Base-by-base conservation (phyloP, 2,888 invertebrate genomes). In the Oscheius sp. region DNA sequence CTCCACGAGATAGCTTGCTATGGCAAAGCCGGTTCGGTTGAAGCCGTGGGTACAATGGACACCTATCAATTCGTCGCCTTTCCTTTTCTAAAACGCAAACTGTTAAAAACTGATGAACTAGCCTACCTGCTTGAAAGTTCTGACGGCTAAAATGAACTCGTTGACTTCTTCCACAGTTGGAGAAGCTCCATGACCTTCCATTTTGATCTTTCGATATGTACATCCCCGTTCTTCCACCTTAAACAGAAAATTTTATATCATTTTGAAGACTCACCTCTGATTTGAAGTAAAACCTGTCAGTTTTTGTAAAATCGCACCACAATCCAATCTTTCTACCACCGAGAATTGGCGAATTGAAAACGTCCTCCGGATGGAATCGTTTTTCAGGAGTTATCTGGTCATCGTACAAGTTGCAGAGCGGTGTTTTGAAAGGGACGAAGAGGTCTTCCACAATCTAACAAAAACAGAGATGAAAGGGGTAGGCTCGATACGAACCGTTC, bases 11-110 rank as follows among this genome's bases (percentile, higher is more conserved):
- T 94, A 99, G 0, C 96, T 94, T 37, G 94, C 93, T 68, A 99
- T 94, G 5, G 99, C 91, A 89, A 98, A 99, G 0, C 99, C 99
- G 7, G 97, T 97, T 84, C 99, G 92, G 90, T 99, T 99, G 90
- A 98, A 99, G 0, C 99, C 99, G 90, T 99, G 99, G 0, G 99
- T 97, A 89, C 96, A 97, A 89, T 96, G 96, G 7, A 97, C 93
- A 47, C 92, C 94, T 47, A 87, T 71, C n/a, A 88, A 57, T 42
- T 80, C 76, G 70, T 81, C 80, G 7, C 85, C 83, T 65, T 88
- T 76, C 11, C 53, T 1, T 1, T 74, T 73, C 80, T 83, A 47
- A 21, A 80, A 65, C n/a, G 10, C 3, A 42, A 62, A 21, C 21
- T 21, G 21, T 0, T 21, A 21, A 21, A 21, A 21, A 21, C 21